Conservation (phyloP, 2,888 invertebrate genomes). For the Orthonychiurus folsomi region DNA sequence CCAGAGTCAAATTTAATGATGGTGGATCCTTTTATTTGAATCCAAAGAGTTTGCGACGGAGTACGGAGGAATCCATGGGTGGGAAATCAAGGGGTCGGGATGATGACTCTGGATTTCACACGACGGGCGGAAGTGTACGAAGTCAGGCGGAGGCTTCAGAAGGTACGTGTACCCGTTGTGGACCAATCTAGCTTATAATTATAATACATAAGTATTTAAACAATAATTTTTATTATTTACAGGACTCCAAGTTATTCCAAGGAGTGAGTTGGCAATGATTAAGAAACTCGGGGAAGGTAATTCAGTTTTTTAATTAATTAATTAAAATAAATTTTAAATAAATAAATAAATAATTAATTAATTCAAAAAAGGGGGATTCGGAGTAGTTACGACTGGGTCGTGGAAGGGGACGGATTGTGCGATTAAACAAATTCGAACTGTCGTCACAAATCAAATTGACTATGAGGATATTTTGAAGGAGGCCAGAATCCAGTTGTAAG, state of each 20-base stretch:
- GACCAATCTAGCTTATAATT: too few species aligned
- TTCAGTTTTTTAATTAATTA: too few species aligned
- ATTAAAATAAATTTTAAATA: too few species aligned
- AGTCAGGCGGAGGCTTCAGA: too few species aligned
- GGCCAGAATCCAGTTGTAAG: slow-evolving; percentile 14
- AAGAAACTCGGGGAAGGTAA: slow-evolving; percentile 15
- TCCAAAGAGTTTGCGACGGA: slow-evolving; percentile 9
- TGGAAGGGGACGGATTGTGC: slow-evolving; percentile 12
- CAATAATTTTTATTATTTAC: too few species aligned
- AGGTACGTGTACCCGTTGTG: too few species aligned
- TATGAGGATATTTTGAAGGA: slow-evolving; percentile 13
- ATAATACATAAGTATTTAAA: too few species aligned
- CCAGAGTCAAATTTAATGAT: slow-evolving; percentile 9
- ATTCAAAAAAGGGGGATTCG: slow-evolving; percentile 14
- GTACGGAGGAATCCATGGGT: not conserved
- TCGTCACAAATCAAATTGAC: slow-evolving; percentile 7
- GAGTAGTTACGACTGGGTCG: slow-evolving; percentile 10
- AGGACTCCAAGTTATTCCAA: slow-evolving; percentile 6
- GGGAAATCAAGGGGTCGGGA: not conserved
- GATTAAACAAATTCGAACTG: slow-evolving; percentile 12
- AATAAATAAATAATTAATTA: slow-evolving; percentile 6
- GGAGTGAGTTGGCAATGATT: slow-evolving; percentile 1
- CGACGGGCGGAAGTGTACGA: too few species aligned
- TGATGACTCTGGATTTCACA: not conserved
- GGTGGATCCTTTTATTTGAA: slow-evolving; percentile 5